Evolutionary conservation across 2,113 vertebrate genomes (phyloP).

Genomic region (Pteruthius melanotis): DNA sequence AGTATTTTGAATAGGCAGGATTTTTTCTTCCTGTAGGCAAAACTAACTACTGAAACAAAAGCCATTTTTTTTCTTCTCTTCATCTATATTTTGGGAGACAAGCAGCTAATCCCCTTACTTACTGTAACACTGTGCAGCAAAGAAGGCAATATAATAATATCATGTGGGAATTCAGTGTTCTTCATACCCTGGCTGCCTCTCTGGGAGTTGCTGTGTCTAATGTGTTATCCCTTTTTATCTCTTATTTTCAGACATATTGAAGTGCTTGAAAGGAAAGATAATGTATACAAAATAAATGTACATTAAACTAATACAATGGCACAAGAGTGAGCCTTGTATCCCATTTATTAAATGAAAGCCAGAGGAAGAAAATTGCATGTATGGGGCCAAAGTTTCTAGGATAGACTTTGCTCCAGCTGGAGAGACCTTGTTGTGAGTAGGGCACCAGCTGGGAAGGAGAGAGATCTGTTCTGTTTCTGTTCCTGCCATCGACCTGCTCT

Average conservation of each 20-base stretch:
- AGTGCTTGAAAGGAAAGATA: slow-evolving; percentile 30
- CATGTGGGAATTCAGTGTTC: slow-evolving; percentile 45
- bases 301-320: not conserved
- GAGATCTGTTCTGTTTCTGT: slow-evolving; percentile 7
- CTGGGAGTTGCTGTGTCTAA: slow-evolving; percentile 3
- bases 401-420: slow-evolving; percentile 1
- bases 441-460: slow-evolving; percentile 9
- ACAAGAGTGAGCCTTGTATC: not conserved
- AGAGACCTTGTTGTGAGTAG: not conserved
- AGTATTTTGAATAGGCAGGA: not conserved
- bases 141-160: slow-evolving; percentile 55
- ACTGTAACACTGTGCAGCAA: slow-evolving; percentile 5
- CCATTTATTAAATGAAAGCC: not conserved
- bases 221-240: slow-evolving; percentile 42
- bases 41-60: not conserved
- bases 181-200: slow-evolving; percentile 14
- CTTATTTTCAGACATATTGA: slow-evolving; percentile 39
- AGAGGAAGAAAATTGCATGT: not conserved
- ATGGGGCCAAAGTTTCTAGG: not conserved
- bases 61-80: not conserved
- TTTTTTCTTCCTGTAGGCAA: not conserved
- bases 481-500: slow-evolving; percentile 11
- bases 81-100: slow-evolving; percentile 20
- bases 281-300: slow-evolving; percentile 45
- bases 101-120: slow-evolving; percentile 60